Evolutionary conservation across 2,888 invertebrate species (phyloP).

Genomic region (Bombylius discolor): DNA sequence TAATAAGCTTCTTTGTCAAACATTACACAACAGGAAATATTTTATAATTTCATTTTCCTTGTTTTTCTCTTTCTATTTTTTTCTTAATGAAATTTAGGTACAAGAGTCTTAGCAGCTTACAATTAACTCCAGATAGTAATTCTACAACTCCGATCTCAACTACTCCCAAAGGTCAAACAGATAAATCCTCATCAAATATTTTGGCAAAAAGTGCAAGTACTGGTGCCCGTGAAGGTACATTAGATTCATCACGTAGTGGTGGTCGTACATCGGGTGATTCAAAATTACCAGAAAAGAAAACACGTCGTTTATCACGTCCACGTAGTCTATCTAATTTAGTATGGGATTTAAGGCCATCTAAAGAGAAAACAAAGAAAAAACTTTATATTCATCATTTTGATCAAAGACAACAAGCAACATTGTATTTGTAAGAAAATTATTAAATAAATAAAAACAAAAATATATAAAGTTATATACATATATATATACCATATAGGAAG

Average conservation of each 20-base stretch:
- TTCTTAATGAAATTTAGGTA: conserved; percentile 22
- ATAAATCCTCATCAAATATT: conserved; percentile 14
- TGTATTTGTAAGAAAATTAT: conserved; percentile 28
- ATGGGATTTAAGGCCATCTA: conserved; percentile 51
- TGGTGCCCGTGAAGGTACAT: conserved; percentile 56
- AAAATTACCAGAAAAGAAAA: conserved; percentile 71
- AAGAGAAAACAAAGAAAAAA: conserved; percentile 38
- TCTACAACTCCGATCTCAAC: conserved; percentile 35
- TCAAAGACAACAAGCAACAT: conserved; percentile 37
- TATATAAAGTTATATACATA: too few species aligned
- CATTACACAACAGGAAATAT: too few species aligned
- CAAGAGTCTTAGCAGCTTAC: conserved; percentile 37
- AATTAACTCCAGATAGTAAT: conserved; percentile 34
- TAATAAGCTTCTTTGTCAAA: too few species aligned
- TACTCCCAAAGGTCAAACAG: conserved; percentile 29
- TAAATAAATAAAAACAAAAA: too few species aligned
- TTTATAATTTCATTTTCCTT: too few species aligned
- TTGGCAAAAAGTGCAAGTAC: conserved; percentile 31
- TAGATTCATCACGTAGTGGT: conserved; percentile 80
- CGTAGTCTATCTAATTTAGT: conserved; percentile 78
- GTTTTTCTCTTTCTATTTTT: too few species aligned
- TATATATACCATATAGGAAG: too few species aligned
- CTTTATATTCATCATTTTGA: conserved; percentile 37
- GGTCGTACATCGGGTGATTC: conserved; percentile 78
- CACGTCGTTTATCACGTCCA: conserved; percentile 66